Evolutionary conservation across 2,888 invertebrate species (phyloP).

Genomic region (Drosophila algonquin): DNA sequence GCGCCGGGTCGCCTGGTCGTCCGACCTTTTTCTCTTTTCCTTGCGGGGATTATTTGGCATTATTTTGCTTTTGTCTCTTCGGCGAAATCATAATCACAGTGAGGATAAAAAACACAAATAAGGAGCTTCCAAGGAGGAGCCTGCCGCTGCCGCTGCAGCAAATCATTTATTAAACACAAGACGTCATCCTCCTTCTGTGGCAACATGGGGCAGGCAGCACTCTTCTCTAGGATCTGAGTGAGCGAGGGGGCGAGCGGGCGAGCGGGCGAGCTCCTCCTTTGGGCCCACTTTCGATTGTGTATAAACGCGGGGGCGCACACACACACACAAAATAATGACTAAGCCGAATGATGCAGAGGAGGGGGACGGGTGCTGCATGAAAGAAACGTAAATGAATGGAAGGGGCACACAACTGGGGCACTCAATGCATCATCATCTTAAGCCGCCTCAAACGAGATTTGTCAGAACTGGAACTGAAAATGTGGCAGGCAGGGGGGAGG

Average conservation of each 20-base stretch:
- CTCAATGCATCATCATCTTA: conserved; percentile 46
- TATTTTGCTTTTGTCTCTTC: conserved; percentile 62
- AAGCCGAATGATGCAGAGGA: conserved; percentile 57
- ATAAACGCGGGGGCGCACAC: conserved; percentile 10
- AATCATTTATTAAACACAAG: conserved; percentile 52
- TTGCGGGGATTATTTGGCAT: conserved; percentile 67
- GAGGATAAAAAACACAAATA: conserved; percentile 8
- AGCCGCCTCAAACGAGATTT: conserved; percentile 50
- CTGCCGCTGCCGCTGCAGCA: conserved; percentile 1
- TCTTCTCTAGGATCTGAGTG: background rate
- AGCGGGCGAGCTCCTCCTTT: conserved; percentile 16
- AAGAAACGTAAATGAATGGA: conserved; percentile 34
- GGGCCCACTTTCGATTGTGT: conserved; percentile 47
- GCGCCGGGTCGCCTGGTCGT: background rate
- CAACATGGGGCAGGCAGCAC: conserved; percentile 3
- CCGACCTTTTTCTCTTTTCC: conserved; percentile 38
- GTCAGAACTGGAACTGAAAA: conserved; percentile 22
- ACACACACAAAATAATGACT: conserved; percentile 57
- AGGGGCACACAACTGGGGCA: conserved; percentile 45
- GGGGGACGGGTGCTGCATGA: conserved; percentile 5
- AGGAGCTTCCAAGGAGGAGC: conserved; percentile 1
- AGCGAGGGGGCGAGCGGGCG: conserved; percentile 8
- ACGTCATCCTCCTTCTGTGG: background rate
- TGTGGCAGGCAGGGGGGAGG: background rate
- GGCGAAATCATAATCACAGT: conserved; percentile 58